Percentiles rank a stretch among this genome's conserved stretches.
These are phyloP conservation scores for Gallinago media DNA, from an alignment of 2,113 vertebrate species.

Conservation along the genomic window DNA sequence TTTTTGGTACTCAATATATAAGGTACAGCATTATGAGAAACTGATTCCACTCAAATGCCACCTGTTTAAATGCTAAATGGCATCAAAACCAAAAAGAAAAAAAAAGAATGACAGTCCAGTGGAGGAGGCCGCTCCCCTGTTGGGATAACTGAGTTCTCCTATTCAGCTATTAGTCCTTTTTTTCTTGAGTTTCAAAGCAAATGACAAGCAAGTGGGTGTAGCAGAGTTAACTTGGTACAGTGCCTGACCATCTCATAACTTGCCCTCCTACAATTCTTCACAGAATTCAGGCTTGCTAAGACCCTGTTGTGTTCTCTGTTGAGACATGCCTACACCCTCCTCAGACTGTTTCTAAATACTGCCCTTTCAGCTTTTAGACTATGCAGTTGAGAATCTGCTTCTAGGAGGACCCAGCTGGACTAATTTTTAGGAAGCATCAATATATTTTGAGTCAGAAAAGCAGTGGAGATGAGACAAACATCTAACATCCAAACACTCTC, in stretches of 20 bases:
- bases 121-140: neutral
- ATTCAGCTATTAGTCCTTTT: neutral
- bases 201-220: constrained; percentile 4
- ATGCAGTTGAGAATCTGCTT: neutral
- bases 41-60: constrained; percentile 44
- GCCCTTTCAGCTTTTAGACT: neutral
- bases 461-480: neutral
- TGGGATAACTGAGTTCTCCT: neutral
- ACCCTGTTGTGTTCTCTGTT: neutral
- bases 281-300: constrained; percentile 15
- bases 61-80: constrained; percentile 65
- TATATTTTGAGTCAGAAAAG: neutral
- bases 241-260: constrained; percentile 19
- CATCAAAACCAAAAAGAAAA: constrained; percentile 17
- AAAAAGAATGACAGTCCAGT: neutral
- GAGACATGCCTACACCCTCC: neutral
- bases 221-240: neutral
- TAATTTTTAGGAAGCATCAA: neutral
- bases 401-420: neutral
- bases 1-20: constrained; percentile 62
- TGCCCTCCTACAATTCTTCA: neutral
- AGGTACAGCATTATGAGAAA: constrained; percentile 53
- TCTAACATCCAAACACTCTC: neutral
- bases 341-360: neutral
- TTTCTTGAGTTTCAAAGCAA: constrained; percentile 25